Evolutionary conservation across 2,113 vertebrate species (phyloP).

Genomic region (Xyrauchen texanus): DNA sequence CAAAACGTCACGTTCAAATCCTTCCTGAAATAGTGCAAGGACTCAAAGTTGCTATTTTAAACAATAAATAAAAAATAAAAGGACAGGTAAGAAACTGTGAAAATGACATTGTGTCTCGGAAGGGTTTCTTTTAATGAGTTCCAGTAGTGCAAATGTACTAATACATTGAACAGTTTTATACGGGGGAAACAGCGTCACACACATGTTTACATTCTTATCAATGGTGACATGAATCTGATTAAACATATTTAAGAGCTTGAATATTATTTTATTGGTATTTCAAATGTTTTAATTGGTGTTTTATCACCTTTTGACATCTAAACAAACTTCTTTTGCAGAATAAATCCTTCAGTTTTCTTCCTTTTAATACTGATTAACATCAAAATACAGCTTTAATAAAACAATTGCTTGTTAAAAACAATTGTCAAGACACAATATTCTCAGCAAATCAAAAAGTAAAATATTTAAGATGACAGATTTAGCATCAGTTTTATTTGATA

Average conservation of each 20-base stretch:
- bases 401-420: not conserved
- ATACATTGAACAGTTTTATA: too few relatives aligned
- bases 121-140: slow-evolving; percentile 60
- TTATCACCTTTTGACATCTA: too few relatives aligned
- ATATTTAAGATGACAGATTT: too few relatives aligned
- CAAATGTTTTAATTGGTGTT: too few relatives aligned
- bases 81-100: slow-evolving; percentile 59
- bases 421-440: too few relatives aligned
- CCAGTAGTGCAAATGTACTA: slow-evolving; percentile 71
- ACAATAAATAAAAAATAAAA: slow-evolving; percentile 76
- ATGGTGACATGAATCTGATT: too few relatives aligned
- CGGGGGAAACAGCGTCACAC: not conserved
- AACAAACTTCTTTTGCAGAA: too few relatives aligned
- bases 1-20: slow-evolving; percentile 57
- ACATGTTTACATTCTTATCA: too few relatives aligned
- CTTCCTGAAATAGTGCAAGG: slow-evolving; percentile 65
- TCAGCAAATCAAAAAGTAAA: too few relatives aligned
- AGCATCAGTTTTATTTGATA: too few relatives aligned
- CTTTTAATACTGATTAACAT: not conserved
- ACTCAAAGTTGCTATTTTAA: slow-evolving; percentile 65
- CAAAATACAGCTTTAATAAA: not conserved
- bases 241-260: too few relatives aligned
- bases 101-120: slow-evolving; percentile 63
- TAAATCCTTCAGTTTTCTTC: slow-evolving; percentile 7
- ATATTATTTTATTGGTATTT: too few relatives aligned